Percentiles rank a stretch among this genome's conserved stretches.
Evolutionary conservation across 2,113 vertebrate genomes (phyloP).

Genomic region (Gracilinanus agilis): DNA sequence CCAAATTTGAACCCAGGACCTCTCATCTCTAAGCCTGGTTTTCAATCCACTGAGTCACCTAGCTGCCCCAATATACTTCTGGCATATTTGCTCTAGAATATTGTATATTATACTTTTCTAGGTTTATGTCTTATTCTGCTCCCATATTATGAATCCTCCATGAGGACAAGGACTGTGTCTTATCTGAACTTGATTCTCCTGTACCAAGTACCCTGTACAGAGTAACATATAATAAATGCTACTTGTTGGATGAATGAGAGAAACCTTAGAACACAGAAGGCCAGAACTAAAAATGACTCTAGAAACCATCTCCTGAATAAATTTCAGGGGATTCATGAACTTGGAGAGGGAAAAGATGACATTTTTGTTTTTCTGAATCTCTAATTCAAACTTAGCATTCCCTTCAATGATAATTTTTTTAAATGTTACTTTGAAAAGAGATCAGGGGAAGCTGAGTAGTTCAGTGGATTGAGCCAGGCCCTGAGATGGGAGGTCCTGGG

Average conservation of each 20-base stretch:
- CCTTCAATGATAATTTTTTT: neutral
- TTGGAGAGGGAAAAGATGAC: neutral
- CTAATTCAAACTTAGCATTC: neutral
- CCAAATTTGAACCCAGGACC: no score
- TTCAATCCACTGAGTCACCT: no score
- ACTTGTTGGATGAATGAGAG: neutral
- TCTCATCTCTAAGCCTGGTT: no score
- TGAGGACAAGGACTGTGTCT: neutral
- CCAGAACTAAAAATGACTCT: neutral
- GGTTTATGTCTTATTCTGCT: neutral
- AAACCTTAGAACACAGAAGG: neutral
- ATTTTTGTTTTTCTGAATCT: neutral
- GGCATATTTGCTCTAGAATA: neutral
- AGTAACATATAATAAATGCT: neutral
- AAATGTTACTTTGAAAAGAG: neutral
- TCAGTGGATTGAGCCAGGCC: no score
- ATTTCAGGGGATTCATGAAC: neutral
- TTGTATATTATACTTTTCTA: neutral
- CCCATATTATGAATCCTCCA: neutral
- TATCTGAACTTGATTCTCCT: neutral
- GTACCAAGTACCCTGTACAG: neutral
- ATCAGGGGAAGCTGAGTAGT: no score
- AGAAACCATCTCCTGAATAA: neutral
- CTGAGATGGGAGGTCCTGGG: no score
- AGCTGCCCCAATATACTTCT: neutral